A percentile compares a stretch with the other conserved stretches of the same genome.
These are phyloP conservation scores for Phocides pigmalion DNA, from an alignment of 1,140 invertebrate species.

Conservation along the genomic window DNA sequence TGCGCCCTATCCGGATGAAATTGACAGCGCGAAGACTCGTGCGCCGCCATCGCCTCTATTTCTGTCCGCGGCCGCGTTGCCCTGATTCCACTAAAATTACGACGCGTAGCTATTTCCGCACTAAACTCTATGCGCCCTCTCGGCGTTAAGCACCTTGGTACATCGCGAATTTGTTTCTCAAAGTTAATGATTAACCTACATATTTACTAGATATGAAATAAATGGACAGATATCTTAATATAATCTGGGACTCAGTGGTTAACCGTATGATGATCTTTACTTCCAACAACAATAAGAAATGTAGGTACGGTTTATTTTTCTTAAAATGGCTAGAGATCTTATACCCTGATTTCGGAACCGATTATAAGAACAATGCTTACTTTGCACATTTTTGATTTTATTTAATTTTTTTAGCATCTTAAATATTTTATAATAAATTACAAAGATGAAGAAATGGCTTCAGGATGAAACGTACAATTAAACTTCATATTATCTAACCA, in stretches of 20 bases:
- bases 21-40: conserved; percentile 76
- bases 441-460: too few relatives aligned
- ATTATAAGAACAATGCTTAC: too few relatives aligned
- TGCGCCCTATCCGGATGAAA: conserved; percentile 79
- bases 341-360: too few relatives aligned
- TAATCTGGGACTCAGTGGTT: too few relatives aligned
- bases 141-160: conserved; percentile 50
- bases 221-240: too few relatives aligned
- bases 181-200: not conserved
- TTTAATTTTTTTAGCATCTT: too few relatives aligned
- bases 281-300: not conserved
- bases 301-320: not conserved
- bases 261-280: not conserved
- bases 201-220: not conserved
- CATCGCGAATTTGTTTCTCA: conserved; percentile 53
- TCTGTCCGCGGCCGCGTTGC: conserved; percentile 78
- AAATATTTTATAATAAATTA: too few relatives aligned
- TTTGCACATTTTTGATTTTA: too few relatives aligned
- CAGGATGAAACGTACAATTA: not conserved
- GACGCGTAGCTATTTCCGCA: conserved; percentile 79
- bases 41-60: conserved; percentile 73
- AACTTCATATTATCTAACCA: conserved; percentile 1
- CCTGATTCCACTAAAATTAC: conserved; percentile 83
- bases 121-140: conserved; percentile 64
- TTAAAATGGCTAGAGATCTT: too few relatives aligned